Base-by-base conservation (phyloP, 2,888 invertebrate species). In the Hirtodrosophila trivittata region DNA sequence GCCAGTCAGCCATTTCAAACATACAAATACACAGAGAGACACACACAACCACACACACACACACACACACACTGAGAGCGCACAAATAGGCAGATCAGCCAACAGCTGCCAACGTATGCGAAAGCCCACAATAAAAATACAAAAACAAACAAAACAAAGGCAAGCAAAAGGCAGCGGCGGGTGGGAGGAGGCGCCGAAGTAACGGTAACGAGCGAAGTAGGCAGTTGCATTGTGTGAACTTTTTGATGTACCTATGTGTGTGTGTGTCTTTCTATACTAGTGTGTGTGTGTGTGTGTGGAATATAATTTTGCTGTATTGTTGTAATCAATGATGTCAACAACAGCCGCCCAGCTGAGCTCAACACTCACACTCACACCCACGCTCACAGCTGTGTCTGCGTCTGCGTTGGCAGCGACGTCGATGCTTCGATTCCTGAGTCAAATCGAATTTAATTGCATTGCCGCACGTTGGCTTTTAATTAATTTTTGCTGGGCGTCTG, bases 261-360 rank as follows among this genome's bases (percentile, higher is more conserved):
- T 45, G 12, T 42, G 25, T 49, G 25, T 60, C 49, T 45, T n/a
- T n/a, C n/a, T n/a, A n/a, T n/a, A n/a, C n/a, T n/a, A n/a, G 37
- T 42, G 8, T 59, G 38, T 52, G 6, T 45, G 13, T 37, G 35
- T 51, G 38, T 46, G 49, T 75, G 49, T 65, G 57, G 49, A 77
- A 82, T 85, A 87, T 86, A 75, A 82, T 82, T 85, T 73, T 82
- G 85, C 65, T 67, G 80, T 64, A 85, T 87, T 78, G 78, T 85
- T 85, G 83, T 87, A 74, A 85, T 87, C 85, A 86, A 85, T 83
- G 87, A 83, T 83, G 86, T 87, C 84, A 83, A 86, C 87, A 80
- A 68, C 78, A 82, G 87, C 85, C 80, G 83, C 73, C 86, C 83
- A 85, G 65, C 77, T 83, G 77, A 78, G 77, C 55, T 60, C 39